Percentiles rank a stretch among this genome's conserved stretches.
Evolutionary conservation across 2,888 invertebrate species (phyloP).

Genomic region (Gerris lacustris): DNA sequence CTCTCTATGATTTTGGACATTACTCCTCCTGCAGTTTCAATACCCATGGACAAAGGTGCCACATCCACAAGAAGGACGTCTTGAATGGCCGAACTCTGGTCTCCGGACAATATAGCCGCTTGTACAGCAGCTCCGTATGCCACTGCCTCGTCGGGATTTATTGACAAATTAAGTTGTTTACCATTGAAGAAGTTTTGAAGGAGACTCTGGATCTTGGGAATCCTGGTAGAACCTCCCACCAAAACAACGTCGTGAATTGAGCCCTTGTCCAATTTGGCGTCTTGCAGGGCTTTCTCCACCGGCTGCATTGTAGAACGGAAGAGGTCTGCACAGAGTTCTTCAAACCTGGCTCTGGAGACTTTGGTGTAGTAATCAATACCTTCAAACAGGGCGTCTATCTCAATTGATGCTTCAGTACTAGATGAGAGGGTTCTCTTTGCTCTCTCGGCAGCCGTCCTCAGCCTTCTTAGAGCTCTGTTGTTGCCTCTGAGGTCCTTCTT

Average conservation of each 20-base stretch:
- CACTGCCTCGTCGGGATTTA: constrained; percentile 70
- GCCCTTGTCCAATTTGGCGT: constrained; percentile 39
- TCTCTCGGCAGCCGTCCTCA: constrained; percentile 43
- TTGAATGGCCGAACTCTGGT: constrained; percentile 49
- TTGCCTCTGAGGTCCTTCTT: constrained; percentile 41
- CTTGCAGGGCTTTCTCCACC: constrained; percentile 39
- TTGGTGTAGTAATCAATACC: constrained; percentile 50
- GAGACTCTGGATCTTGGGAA: constrained; percentile 41
- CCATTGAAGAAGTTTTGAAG: constrained; percentile 51
- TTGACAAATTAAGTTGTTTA: constrained; percentile 59
- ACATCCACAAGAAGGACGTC: constrained; percentile 59
- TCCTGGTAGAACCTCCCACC: constrained; percentile 39
- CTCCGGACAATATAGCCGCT: constrained; percentile 58
- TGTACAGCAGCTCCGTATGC: constrained; percentile 72
- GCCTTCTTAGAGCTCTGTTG: constrained; percentile 39
- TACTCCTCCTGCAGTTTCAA: constrained; percentile 67
- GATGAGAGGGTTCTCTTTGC: constrained; percentile 43
- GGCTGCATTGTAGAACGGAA: constrained; percentile 54
- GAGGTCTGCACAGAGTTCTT: constrained; percentile 57
- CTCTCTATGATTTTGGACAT: constrained; percentile 47
- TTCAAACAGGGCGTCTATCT: constrained; percentile 42
- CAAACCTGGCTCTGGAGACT: constrained; percentile 59
- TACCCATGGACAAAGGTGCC: constrained; percentile 55
- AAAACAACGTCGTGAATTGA: constrained; percentile 40
- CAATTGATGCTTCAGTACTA: constrained; percentile 42